phyloP scores from a whole-genome alignment of 2,113 vertebrate genomes.

The Sander vitreus region DNA sequence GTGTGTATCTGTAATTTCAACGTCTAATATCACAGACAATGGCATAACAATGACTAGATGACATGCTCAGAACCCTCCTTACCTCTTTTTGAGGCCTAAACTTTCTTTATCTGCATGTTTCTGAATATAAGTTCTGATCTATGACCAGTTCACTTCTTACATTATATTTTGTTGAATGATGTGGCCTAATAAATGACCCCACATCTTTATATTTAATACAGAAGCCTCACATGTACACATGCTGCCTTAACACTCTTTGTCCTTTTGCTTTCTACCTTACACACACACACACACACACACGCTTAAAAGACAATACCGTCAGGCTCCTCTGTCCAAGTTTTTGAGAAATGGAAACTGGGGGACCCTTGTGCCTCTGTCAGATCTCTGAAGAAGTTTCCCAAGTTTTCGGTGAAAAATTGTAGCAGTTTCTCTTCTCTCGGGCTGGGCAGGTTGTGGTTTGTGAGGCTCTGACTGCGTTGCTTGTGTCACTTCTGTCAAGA shows the following conservation, averaged over 20 bases:
- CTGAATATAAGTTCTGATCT: slow-evolving; percentile 1
- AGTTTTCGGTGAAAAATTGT: slow-evolving; percentile 32
- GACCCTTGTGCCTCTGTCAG: slow-evolving; percentile 17
- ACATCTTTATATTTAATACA: slow-evolving; percentile 1
- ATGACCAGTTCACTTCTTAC: neutral
- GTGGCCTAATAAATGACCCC: neutral
- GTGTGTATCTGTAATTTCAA: neutral
- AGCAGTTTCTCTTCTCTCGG: slow-evolving; percentile 27
- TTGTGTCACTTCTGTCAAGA: slow-evolving; percentile 64
- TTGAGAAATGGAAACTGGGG: slow-evolving; percentile 18
- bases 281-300: too few species aligned
- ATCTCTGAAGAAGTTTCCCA: slow-evolving; percentile 39
- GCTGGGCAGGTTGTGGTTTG: slow-evolving; percentile 58
- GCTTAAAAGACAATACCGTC: slow-evolving; percentile 62
- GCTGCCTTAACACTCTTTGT: slow-evolving; percentile 5
- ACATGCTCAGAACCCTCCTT: neutral
- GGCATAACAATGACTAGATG: neutral
- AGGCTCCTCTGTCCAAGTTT: slow-evolving; percentile 53
- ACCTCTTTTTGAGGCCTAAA: neutral
- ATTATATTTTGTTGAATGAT: neutral
- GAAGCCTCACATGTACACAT: neutral
- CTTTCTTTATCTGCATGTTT: neutral
- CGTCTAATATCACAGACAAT: neutral
- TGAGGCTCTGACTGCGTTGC: slow-evolving; percentile 33
- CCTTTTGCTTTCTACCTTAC: neutral